Base-by-base conservation (phyloP, 2,113 vertebrate genomes). In the Vulpes vulpes region DNA sequence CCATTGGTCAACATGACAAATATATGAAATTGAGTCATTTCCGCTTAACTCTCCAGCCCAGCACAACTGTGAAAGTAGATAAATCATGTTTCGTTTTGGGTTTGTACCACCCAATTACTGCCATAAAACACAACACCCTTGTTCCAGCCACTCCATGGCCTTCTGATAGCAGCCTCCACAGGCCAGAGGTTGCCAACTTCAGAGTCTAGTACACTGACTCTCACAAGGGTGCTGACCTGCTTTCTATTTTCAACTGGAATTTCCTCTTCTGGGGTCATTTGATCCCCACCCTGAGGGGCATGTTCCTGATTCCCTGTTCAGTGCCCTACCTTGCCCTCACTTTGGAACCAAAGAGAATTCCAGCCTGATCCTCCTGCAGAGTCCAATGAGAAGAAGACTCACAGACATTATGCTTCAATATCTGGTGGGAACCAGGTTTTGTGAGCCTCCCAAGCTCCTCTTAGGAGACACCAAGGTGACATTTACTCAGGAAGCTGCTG, bases 241-340 rank as follows among this genome's bases (percentile, higher is more conserved):
- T 69, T 95, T 97, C 96, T 97, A 92, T 96, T 97, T 97, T 89
- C 84, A 97, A 82, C 38, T 94, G 87, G 89, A 94, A 96, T 97
- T 97, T 96, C 96, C 96, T 98, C n/a, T 69, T 87, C 59, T 96
- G 82, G 64, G 96, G 87, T 95, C 83, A 97, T 27, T 69, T 76
- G 43, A 53, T 94, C 81, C 79, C 71, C 79, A 55, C 95, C 94
- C 91, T 94, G 57, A 60, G 67, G 82, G 62, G 69, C 89, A 97
- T 86, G 92, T 87, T 87, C 94, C 91, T 82, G 30, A 49, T 71
- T 92, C 88, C 22, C 94, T 94, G 81, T 84, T 85, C 49, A 20
- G 11, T 49, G 87, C 88, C 55, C 74, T 35, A 95, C 65, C 30
- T 79, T 84, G 38, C 23, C 78, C 73, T 95, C 51, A 17, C 43